Percentiles rank a stretch among this genome's conserved stretches.
Conservation (phyloP, 2,888 invertebrate species). For the Vandiemenella viatica region DNA sequence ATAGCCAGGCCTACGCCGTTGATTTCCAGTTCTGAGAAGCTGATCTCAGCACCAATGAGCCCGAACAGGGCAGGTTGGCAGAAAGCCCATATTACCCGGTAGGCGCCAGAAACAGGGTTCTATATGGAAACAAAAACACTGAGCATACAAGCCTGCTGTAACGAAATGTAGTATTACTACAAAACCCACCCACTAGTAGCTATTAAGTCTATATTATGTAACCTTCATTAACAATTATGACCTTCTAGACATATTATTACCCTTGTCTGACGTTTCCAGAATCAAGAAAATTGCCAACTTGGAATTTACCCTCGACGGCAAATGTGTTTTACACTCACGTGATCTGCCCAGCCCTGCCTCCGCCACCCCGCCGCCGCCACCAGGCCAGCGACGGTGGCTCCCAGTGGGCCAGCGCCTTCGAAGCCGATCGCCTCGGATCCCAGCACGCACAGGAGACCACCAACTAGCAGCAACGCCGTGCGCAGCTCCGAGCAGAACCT, state of each 20-base stretch:
- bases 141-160: no score
- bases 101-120: not conserved
- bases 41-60: not conserved
- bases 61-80: not conserved
- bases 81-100: not conserved
- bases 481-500: conserved; percentile 54
- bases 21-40: not conserved
- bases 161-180: no score
- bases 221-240: no score
- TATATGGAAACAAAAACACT: no score
- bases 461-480: conserved; percentile 61
- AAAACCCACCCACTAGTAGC: no score
- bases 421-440: conserved; percentile 69
- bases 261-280: no score
- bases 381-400: conserved; percentile 68
- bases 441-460: conserved; percentile 71
- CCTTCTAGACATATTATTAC: no score
- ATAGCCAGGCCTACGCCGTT: not conserved
- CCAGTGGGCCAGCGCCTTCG: conserved; percentile 65
- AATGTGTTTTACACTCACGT: no score
- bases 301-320: no score
- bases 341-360: conserved; percentile 54
- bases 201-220: no score
- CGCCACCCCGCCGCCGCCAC: conserved; percentile 69
- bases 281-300: no score